Evolutionary conservation across 92 coral and sea anemone genomes (phyloP).

Genomic region (Ricordea florida): DNA sequence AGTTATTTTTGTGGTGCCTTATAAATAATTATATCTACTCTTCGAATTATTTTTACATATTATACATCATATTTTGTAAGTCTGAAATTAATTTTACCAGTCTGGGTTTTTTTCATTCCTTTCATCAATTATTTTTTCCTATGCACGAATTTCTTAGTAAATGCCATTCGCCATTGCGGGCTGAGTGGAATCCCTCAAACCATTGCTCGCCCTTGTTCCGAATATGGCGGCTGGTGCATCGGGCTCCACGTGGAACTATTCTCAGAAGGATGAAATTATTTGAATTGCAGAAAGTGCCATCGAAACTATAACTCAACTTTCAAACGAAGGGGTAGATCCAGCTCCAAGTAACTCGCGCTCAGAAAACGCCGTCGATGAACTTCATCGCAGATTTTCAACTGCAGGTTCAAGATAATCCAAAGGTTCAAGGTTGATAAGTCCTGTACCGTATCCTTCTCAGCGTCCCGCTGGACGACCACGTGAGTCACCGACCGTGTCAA

Average conservation of each 20-base stretch:
- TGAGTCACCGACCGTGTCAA: constrained; percentile 36
- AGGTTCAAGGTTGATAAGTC: constrained; percentile 5
- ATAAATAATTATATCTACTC: no score
- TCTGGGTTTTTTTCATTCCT: no score
- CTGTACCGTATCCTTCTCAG: constrained; percentile 35
- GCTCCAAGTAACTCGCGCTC: constrained; percentile 2
- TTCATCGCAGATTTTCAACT: constrained; percentile 35
- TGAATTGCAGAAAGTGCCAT: constrained; percentile 60
- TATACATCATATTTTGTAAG: no score
- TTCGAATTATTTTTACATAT: no score
- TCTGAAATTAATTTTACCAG: no score
- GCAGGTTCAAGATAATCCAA: constrained; percentile 1
- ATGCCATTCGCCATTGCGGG: no score
- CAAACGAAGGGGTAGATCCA: constrained; percentile 17
- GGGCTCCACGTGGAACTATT: constrained; percentile 42
- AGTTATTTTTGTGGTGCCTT: no score
- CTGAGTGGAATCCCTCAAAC: no score
- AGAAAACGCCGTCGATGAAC: constrained; percentile 35
- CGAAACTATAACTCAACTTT: constrained; percentile 39
- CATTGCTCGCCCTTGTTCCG: no score
- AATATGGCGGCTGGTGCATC: not conserved
- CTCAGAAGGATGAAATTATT: constrained; percentile 27
- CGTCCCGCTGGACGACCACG: constrained; percentile 44
- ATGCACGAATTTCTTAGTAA: no score
- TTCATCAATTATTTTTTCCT: no score